These are phyloP conservation scores for Oncorhynchus mykiss DNA, from an alignment of 2,113 vertebrate species.

Conservation along the genomic window DNA sequence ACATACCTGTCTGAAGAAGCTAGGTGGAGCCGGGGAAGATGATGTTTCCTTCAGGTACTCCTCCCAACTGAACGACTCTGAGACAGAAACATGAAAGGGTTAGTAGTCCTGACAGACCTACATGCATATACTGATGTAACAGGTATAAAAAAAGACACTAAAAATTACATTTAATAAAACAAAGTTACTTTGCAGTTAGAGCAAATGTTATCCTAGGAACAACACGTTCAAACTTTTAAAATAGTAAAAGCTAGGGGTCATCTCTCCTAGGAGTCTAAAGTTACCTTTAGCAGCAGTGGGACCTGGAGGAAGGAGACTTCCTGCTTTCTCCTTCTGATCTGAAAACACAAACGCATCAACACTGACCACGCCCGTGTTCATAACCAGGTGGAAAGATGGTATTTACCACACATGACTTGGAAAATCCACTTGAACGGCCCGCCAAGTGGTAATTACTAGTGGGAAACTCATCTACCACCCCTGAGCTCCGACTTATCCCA, in stretches of 20 bases:
- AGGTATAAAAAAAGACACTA: neutral
- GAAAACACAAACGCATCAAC: conserved; percentile 32
- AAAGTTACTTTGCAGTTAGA: neutral
- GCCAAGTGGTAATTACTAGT: too few relatives aligned
- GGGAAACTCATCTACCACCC: too few relatives aligned
- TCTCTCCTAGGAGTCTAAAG: too few relatives aligned
- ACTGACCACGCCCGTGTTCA: neutral
- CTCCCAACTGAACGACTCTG: conserved; percentile 89
- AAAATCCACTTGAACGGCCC: neutral
- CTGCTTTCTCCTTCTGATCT: conserved; percentile 86
- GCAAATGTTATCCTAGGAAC: neutral
- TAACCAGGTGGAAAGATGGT: neutral
- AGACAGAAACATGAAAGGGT: conserved; percentile 38
- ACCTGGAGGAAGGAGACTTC: conserved; percentile 64
- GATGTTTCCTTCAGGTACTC: conserved; percentile 90
- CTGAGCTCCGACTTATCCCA: too few relatives aligned
- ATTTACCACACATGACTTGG: neutral
- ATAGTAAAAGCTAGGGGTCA: too few relatives aligned
- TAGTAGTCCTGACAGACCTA: neutral
- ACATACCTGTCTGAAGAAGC: conserved; percentile 91
- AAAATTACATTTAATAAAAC: neutral
- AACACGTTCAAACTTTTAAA: neutral
- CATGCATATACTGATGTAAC: neutral
- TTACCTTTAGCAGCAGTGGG: conserved; percentile 75
- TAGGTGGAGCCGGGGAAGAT: conserved; percentile 80